Percentiles rank a stretch among this genome's conserved stretches.
These are phyloP conservation scores for Sebastes miniatus DNA, from an alignment of 2,797 vertebrate species.

Conservation along the genomic window DNA sequence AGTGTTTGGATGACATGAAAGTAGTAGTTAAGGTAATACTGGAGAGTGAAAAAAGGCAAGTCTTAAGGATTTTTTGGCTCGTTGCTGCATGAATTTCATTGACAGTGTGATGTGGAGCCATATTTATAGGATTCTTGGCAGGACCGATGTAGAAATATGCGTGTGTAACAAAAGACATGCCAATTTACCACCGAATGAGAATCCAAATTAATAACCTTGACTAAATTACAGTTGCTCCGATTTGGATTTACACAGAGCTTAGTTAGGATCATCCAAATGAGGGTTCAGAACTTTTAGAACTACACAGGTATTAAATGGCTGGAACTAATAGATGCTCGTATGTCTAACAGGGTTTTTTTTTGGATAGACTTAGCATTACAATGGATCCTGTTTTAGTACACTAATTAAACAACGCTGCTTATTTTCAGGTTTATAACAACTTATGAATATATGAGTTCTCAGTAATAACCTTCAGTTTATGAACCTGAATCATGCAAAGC, in stretches of 20 bases:
- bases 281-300: conserved; percentile 27
- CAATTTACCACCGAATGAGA: conserved; percentile 33
- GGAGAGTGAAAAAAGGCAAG: conserved; percentile 4
- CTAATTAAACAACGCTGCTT: background rate
- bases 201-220: conserved; percentile 52
- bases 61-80: conserved; percentile 28
- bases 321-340: conserved; percentile 17
- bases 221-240: conserved; percentile 38
- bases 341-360: background rate
- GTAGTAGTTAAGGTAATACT: conserved; percentile 20
- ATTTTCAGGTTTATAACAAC: background rate
- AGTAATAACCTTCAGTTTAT: no score
- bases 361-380: background rate
- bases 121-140: conserved; percentile 49
- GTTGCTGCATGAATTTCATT: conserved; percentile 17
- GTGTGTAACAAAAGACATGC: conserved; percentile 11
- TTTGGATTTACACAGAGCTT: conserved; percentile 27
- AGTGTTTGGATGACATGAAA: conserved; percentile 13
- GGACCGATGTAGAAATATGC: conserved; percentile 13
- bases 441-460: background rate
- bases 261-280: conserved; percentile 12
- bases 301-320: conserved; percentile 19
- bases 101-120: conserved; percentile 36
- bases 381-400: background rate
- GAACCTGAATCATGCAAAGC: no score